Base-by-base conservation (phyloP, 2,888 invertebrate genomes). In the Protonemura montana region DNA sequence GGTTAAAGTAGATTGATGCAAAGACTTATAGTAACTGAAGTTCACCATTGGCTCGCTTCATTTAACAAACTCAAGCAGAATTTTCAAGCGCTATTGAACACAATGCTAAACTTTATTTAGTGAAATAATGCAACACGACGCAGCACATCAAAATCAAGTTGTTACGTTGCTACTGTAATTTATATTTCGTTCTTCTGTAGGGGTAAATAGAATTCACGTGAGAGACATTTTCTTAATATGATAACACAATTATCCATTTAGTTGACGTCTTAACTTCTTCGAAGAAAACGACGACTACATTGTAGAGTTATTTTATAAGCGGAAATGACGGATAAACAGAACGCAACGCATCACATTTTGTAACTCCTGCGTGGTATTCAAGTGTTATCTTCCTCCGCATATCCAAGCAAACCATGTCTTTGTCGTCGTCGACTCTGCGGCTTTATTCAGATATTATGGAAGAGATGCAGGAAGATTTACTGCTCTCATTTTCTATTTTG, bases 401-500 rank as follows among this genome's bases (percentile, higher is more conserved):
- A 59, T 59, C 59, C 59, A 2, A 13, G 16, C 7, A 59, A 35
- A 35, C 35, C 35, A 10, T 35, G 35, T 35, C 59, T 10, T 13
- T 21, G 59, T 35, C 59, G 59, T 13, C 59, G 59, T 59, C 59
- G 59, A 59, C 59, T 59, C 3, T 1, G 13, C 21, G 59, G 59
- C 59, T 59, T 59, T 59, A 59, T 59, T 59, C 59, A 59, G 59
- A 59, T 59, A n/a, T n/a, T n/a, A 59, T 59, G 59, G 59, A 59
- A 59, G 59, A 59, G 59, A 59, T 59, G 59, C 59, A 16, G 59
- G 59, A 78, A 78, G 78, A 78, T 78, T 78, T 78, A 78, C 78
- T 78, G 78, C 28, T 78, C 26, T 28, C 78, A 78, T 78, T 78
- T 59, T 59, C 59, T 59, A 59, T 59, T 59, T 59, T 59, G 59